phyloP scores from a whole-genome alignment of 2,113 vertebrate species.

The Gopherus evgoodei region DNA sequence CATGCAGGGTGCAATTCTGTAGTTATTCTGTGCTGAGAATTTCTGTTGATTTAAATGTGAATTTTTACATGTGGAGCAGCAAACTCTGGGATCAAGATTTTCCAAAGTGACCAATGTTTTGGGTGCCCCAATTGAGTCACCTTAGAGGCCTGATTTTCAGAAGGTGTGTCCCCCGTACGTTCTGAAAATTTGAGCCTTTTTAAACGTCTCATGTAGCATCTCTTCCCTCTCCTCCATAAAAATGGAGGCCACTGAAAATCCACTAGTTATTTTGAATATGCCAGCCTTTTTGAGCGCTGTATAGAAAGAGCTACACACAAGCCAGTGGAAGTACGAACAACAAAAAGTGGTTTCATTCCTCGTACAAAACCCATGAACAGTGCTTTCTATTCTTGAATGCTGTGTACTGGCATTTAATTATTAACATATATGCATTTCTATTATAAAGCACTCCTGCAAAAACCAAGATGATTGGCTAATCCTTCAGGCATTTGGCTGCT shows the following conservation, averaged over 20 bases:
- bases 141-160: not conserved
- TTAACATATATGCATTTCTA: not conserved
- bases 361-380: not conserved
- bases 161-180: not conserved
- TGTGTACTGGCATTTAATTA: not conserved
- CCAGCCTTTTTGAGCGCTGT: not conserved
- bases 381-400: not conserved
- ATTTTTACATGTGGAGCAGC: not conserved
- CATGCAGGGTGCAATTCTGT: not conserved
- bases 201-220: not conserved
- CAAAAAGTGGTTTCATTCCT: not conserved
- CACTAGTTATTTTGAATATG: not conserved
- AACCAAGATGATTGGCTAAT: not conserved
- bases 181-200: not conserved
- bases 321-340: fast-evolving
- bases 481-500: not conserved
- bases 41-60: not conserved
- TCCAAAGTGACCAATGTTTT: not conserved
- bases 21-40: not conserved
- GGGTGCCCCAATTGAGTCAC: not conserved
- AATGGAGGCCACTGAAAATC: not conserved
- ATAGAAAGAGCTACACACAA: not conserved
- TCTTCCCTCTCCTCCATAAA: too few relatives aligned
- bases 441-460: not conserved
- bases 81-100: not conserved